phyloP scores from a whole-genome alignment of 2,888 invertebrate species.

The Antitype chi region DNA sequence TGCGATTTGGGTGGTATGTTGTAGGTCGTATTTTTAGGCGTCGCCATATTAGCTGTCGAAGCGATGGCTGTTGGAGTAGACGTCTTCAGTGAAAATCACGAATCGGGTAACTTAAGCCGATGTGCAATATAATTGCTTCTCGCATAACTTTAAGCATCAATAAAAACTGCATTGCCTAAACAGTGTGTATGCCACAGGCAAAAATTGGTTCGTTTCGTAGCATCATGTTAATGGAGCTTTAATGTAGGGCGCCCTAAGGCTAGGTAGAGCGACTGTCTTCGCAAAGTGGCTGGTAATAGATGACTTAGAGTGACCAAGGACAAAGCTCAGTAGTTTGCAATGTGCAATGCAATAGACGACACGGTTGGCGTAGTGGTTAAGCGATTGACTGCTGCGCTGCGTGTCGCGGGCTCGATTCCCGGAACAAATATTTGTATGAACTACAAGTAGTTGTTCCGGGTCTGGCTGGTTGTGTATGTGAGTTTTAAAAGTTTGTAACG shows the following conservation, averaged over 20 bases:
- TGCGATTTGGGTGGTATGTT: slow-evolving; percentile 54
- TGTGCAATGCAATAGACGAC: too few relatives aligned
- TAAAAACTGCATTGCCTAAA: too few relatives aligned
- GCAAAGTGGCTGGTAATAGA: too few relatives aligned
- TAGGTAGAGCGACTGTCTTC: neutral
- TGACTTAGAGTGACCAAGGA: neutral
- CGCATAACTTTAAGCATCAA: too few relatives aligned
- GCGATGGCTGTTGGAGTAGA: neutral
- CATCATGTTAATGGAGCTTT: neutral
- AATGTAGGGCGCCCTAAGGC: neutral
- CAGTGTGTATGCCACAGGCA: neutral
- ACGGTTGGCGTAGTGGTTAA: too few relatives aligned
- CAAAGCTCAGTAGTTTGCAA: neutral
- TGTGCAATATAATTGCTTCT: too few relatives aligned
- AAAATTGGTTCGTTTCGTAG: neutral
- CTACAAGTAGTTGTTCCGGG: too few relatives aligned
- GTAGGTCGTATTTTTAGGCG: slow-evolving; percentile 25
- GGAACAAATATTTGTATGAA: too few relatives aligned
- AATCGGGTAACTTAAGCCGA: neutral
- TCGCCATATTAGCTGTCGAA: neutral
- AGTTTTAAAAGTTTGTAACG: too few relatives aligned
- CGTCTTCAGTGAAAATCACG: neutral
- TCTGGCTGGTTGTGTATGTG: too few relatives aligned
- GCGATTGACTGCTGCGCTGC: too few relatives aligned
- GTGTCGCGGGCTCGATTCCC: too few relatives aligned